A percentile compares a stretch with the other conserved stretches of the same genome.
Conservation (phyloP, 2,797 vertebrate species). For the Cossypha caffra region DNA sequence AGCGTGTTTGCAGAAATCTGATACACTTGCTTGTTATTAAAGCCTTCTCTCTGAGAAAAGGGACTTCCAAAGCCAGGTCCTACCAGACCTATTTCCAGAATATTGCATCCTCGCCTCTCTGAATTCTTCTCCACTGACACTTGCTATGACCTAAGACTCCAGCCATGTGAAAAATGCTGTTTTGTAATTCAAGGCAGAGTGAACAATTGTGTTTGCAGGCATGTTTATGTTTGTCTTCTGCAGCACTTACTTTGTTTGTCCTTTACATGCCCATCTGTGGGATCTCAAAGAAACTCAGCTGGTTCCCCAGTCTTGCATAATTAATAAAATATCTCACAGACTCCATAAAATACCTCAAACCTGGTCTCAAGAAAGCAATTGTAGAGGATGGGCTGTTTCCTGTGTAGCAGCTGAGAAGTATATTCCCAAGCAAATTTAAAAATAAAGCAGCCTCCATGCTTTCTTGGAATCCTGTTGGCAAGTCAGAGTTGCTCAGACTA, state of each 20-base stretch:
- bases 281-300: constrained; percentile 30
- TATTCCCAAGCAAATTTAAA: constrained; percentile 42
- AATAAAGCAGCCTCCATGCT: constrained; percentile 1
- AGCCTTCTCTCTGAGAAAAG: constrained; percentile 64
- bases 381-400: neutral
- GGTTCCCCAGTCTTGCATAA: constrained; percentile 26
- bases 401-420: constrained; percentile 24
- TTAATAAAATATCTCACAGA: neutral
- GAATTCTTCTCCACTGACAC: constrained; percentile 68
- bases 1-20: constrained; percentile 80
- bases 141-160: constrained; percentile 64
- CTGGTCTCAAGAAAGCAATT: neutral
- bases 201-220: constrained; percentile 58
- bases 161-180: constrained; percentile 61
- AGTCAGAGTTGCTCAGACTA: neutral
- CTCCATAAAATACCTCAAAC: constrained; percentile 9
- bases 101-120: constrained; percentile 55
- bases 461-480: constrained; percentile 31
- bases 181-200: constrained; percentile 65
- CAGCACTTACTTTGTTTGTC: constrained; percentile 57
- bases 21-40: constrained; percentile 78
- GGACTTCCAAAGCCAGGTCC: constrained; percentile 58
- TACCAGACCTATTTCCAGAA: constrained; percentile 44
- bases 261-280: constrained; percentile 22
- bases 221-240: constrained; percentile 62